Evolutionary conservation across 2,797 vertebrate species (phyloP).

Genomic region (Chaetophractus vellerosus): DNA sequence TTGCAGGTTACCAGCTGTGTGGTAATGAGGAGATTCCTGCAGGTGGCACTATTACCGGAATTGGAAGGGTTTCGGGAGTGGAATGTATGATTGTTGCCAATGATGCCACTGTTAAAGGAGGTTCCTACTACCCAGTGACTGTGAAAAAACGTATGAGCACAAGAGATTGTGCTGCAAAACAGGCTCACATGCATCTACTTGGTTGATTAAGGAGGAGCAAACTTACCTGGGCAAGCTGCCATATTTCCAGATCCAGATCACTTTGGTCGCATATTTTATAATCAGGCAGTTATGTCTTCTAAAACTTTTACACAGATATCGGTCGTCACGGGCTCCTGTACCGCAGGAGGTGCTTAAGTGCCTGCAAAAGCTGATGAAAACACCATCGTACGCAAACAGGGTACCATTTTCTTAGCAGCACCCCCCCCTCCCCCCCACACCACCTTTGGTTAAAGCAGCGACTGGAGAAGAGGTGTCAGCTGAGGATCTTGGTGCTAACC

Average conservation of each 20-base stretch:
- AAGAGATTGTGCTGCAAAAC: conserved; percentile 98
- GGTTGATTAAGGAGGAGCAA: conserved; percentile 72
- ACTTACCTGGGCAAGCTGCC: too few relatives aligned
- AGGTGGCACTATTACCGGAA: conserved; percentile 97
- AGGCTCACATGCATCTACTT: conserved; percentile 97
- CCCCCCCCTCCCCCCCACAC: too few relatives aligned
- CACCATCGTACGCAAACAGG: conserved; percentile 97
- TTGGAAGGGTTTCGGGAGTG: conserved; percentile 96
- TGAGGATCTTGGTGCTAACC: conserved; percentile 96
- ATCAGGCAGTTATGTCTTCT: too few relatives aligned
- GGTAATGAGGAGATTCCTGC: conserved; percentile 97
- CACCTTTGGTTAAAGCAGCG: too few relatives aligned
- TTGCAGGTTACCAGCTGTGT: conserved; percentile 97
- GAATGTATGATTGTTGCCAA: conserved; percentile 98
- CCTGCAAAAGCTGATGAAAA: conserved; percentile 99
- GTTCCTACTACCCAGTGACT: conserved; percentile 97
- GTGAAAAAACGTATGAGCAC: conserved; percentile 99
- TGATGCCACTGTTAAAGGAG: conserved; percentile 99
- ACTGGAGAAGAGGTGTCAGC: too few relatives aligned
- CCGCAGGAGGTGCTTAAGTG: conserved; percentile 97
- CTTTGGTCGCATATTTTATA: too few relatives aligned
- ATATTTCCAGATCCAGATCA: too few relatives aligned
- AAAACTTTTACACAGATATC: conserved; percentile 92
- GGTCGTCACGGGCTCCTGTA: conserved; percentile 99
- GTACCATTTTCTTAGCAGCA: conserved; percentile 98